phyloP scores from a whole-genome alignment of 1,140 invertebrate species.

The Drosophila obscura region DNA sequence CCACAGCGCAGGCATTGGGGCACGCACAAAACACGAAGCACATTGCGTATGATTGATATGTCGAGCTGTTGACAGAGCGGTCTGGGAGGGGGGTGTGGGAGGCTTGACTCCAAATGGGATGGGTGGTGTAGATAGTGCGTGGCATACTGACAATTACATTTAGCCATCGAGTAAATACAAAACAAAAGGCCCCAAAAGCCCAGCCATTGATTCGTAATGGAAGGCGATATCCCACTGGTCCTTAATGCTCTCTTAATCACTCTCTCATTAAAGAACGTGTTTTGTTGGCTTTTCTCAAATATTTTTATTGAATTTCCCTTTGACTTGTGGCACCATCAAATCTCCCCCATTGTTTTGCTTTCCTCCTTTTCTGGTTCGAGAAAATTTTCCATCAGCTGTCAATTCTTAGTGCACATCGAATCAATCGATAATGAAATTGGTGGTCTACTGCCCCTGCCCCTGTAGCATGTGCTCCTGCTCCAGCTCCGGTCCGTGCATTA shows the following conservation, averaged over 20 bases:
- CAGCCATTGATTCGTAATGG: slow-evolving; percentile 18
- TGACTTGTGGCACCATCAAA: slow-evolving; percentile 13
- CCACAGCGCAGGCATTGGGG: slow-evolving; percentile 39
- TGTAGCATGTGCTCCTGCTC: background rate
- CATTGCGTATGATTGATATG: slow-evolving; percentile 78
- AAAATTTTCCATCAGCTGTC: slow-evolving; percentile 55
- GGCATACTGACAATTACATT: slow-evolving; percentile 63
- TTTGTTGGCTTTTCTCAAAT: no score
- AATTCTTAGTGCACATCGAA: slow-evolving; percentile 44
- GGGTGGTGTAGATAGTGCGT: slow-evolving; percentile 1
- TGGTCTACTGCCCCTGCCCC: slow-evolving; percentile 10
- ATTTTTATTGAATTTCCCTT: slow-evolving; percentile 31
- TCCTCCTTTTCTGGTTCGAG: slow-evolving; percentile 15
- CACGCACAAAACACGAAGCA: slow-evolving; percentile 67
- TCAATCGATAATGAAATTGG: slow-evolving; percentile 75
- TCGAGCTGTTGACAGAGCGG: slow-evolving; percentile 75
- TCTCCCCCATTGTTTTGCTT: slow-evolving; percentile 30
- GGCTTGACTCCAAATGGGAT: slow-evolving; percentile 27
- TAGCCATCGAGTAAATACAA: slow-evolving; percentile 34
- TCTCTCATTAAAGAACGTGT: no score
- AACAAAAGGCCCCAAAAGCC: slow-evolving; percentile 10
- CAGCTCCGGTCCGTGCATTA: slow-evolving; percentile 56
- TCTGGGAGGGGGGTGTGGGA: slow-evolving; percentile 21
- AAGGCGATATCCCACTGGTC: slow-evolving; percentile 20
- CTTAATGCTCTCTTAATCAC: slow-evolving; percentile 28